Evolutionary conservation across 2,113 vertebrate genomes (phyloP).

Genomic region (Dipodomys merriami): DNA sequence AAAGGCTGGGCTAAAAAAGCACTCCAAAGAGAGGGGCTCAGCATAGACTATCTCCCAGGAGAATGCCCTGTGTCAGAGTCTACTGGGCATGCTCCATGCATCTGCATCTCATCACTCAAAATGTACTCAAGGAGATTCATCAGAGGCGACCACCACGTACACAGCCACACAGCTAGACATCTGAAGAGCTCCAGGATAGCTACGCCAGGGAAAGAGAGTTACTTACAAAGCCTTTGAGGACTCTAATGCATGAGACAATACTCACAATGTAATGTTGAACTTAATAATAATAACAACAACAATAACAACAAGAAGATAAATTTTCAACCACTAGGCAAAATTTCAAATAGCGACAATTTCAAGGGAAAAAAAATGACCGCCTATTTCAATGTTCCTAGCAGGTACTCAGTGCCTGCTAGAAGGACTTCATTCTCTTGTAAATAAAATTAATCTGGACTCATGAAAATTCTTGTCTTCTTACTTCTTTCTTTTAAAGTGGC

Average conservation of each 20-base stretch:
- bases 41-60: too few species aligned
- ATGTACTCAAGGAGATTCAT: background rate
- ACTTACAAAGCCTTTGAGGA: background rate
- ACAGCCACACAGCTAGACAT: background rate
- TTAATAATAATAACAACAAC: background rate
- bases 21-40: too few species aligned
- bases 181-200: background rate
- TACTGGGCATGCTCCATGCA: background rate
- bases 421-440: background rate
- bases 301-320: slow-evolving; percentile 5
- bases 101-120: background rate
- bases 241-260: background rate
- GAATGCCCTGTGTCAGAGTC: background rate
- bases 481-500: background rate
- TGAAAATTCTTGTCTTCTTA: slow-evolving; percentile 21
- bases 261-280: background rate
- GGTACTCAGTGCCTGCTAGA: background rate
- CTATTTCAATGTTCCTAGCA: background rate
- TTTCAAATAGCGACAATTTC: slow-evolving; percentile 5
- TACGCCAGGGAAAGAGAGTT: background rate
- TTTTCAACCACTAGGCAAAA: background rate
- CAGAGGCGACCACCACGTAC: background rate
- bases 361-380: slow-evolving; percentile 7
- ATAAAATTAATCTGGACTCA: background rate
- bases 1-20: background rate